Conservation (phyloP, 1,140 invertebrate species). For the Stegodyphus dumicola region DNA sequence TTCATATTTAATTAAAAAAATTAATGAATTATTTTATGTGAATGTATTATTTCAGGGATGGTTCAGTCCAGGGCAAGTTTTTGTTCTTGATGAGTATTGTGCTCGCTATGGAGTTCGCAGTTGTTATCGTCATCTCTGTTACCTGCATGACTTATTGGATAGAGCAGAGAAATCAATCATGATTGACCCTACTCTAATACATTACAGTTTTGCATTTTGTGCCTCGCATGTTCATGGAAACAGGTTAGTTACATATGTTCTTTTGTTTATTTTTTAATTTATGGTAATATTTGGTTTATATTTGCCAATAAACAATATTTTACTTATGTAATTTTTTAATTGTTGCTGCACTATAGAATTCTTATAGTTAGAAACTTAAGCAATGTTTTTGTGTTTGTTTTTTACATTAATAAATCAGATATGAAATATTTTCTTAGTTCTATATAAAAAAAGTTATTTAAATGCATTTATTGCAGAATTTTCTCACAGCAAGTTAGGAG, state of each 20-base stretch:
- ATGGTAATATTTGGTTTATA: no score
- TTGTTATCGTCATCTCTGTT: constrained; percentile 95
- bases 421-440: no score
- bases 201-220: constrained; percentile 99
- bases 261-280: not conserved
- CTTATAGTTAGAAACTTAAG: no score
- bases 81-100: constrained; percentile 98
- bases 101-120: constrained; percentile 96
- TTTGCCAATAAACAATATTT: no score
- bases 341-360: no score
- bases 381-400: no score
- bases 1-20: not conserved
- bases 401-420: no score
- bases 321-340: no score
- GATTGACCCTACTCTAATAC: constrained; percentile 98
- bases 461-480: no score
- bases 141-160: constrained; percentile 95
- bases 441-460: no score
- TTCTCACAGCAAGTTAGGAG: no score
- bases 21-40: not conserved
- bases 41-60: constrained; percentile 79
- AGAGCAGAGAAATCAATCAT: constrained; percentile 93
- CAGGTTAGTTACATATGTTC: constrained; percentile 73
- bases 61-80: constrained; percentile 99
- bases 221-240: constrained; percentile 98